phyloP scores from a whole-genome alignment of 2,797 vertebrate genomes.

The Amazona ochrocephala region DNA sequence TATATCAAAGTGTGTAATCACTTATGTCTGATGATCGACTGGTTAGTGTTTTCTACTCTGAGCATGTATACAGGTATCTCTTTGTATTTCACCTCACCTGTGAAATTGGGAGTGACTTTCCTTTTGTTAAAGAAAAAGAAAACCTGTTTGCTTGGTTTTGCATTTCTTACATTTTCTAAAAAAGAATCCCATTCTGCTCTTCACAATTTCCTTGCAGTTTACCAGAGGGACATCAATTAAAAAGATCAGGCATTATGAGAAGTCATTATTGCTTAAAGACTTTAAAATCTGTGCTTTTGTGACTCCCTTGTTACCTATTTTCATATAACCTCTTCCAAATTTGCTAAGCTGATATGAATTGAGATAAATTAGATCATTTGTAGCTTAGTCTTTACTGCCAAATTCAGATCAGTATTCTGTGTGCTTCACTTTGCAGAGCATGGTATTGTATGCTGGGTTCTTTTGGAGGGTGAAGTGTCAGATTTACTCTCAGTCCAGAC shows the following conservation, averaged over 20 bases:
- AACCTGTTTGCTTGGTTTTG: neutral
- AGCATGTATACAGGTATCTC: constrained; percentile 18
- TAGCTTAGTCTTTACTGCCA: constrained; percentile 70
- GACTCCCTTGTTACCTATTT: constrained; percentile 76
- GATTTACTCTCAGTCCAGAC: neutral
- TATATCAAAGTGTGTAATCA: constrained; percentile 47
- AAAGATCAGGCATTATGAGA: constrained; percentile 71
- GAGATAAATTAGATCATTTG: constrained; percentile 79
- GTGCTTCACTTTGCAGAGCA: constrained; percentile 23
- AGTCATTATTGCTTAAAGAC: constrained; percentile 77
- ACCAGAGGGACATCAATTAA: constrained; percentile 58
- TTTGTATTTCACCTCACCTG: constrained; percentile 53
- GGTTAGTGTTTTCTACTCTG: constrained; percentile 60
- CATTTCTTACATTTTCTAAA: constrained; percentile 58
- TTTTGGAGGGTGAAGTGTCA: constrained; percentile 42
- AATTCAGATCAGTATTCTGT: constrained; percentile 66
- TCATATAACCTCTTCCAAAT: constrained; percentile 73
- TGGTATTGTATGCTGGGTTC: constrained; percentile 22
- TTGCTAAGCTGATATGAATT: constrained; percentile 72
- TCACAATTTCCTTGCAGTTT: constrained; percentile 29
- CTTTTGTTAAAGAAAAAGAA: constrained; percentile 46
- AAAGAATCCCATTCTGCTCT: constrained; percentile 26
- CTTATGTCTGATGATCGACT: constrained; percentile 68
- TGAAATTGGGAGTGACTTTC: constrained; percentile 46
- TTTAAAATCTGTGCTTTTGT: constrained; percentile 71